These are phyloP conservation scores for Stenchaetothrips biformis DNA, from an alignment of 2,888 invertebrate genomes.

Conservation along the genomic window DNA sequence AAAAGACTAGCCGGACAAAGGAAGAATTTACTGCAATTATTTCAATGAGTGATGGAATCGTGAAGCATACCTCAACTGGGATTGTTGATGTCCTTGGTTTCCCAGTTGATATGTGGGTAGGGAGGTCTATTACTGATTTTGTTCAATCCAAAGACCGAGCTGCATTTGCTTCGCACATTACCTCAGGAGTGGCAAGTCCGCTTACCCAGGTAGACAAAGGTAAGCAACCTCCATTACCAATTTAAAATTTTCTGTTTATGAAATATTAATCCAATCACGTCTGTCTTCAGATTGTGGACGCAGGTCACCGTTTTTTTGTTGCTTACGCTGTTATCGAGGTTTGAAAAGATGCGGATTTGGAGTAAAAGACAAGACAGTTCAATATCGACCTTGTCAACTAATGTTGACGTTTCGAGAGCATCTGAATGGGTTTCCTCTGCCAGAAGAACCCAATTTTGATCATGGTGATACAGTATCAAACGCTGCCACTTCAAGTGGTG, in stretches of 20 bases:
- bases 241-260: not conserved
- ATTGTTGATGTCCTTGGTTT: slow-evolving; percentile 67
- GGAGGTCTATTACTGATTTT: slow-evolving; percentile 80
- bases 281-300: not conserved
- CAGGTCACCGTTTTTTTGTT: slow-evolving; percentile 52
- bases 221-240: not conserved
- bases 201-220: not conserved
- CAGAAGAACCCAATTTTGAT: not conserved
- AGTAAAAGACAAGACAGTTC: slow-evolving; percentile 50
- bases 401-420: slow-evolving; percentile 63
- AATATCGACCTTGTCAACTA: slow-evolving; percentile 67
- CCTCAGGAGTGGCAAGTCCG: slow-evolving; percentile 58
- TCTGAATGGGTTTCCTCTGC: slow-evolving; percentile 37
- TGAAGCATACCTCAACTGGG: slow-evolving; percentile 68
- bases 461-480: not conserved
- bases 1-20: slow-evolving; percentile 45
- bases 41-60: slow-evolving; percentile 77
- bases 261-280: not conserved
- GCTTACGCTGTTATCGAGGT: slow-evolving; percentile 62
- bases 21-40: slow-evolving; percentile 74
- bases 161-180: slow-evolving; percentile 71
- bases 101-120: slow-evolving; percentile 78
- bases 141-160: slow-evolving; percentile 71
- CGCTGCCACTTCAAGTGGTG: not conserved
- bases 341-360: slow-evolving; percentile 57